These are phyloP conservation scores for Apamea anceps DNA, from an alignment of 2,888 invertebrate genomes.

Conservation along the genomic window DNA sequence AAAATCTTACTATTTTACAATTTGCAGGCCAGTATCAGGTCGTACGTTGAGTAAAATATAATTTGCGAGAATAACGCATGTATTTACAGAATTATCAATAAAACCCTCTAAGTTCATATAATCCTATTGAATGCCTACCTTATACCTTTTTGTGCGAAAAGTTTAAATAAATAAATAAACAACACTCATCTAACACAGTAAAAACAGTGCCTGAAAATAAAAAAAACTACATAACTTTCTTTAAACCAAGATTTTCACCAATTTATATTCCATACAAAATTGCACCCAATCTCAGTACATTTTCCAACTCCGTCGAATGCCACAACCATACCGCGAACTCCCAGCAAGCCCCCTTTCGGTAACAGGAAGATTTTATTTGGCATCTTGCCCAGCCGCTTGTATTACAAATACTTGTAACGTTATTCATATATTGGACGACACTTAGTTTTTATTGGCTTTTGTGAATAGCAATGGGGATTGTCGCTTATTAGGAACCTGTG, in stretches of 20 bases:
- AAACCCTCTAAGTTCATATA: no score
- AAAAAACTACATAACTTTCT: neutral
- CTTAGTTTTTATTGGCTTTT: constrained; percentile 64
- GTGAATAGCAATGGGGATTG: constrained; percentile 59
- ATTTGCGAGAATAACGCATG: no score
- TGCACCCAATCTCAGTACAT: neutral
- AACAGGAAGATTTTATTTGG: constrained; percentile 63
- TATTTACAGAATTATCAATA: no score
- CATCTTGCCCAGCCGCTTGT: constrained; percentile 57
- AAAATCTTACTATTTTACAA: no score
- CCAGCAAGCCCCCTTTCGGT: constrained; percentile 12
- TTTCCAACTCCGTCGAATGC: constrained; percentile 28
- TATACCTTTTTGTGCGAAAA: no score
- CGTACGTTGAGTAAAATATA: no score
- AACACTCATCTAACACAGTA: no score
- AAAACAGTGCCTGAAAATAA: neutral
- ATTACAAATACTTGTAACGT: constrained; percentile 58
- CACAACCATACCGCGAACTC: constrained; percentile 26
- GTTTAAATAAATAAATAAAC: no score
- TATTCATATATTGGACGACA: constrained; percentile 64
- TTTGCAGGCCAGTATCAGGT: no score
- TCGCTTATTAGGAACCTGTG: constrained; percentile 45
- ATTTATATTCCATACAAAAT: constrained; percentile 7
- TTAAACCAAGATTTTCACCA: neutral
- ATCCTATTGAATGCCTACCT: no score